Percentiles rank a stretch among this genome's conserved stretches.
Evolutionary conservation across 2,888 invertebrate genomes (phyloP).

Genomic region (Lasioglossum leucozonium): DNA sequence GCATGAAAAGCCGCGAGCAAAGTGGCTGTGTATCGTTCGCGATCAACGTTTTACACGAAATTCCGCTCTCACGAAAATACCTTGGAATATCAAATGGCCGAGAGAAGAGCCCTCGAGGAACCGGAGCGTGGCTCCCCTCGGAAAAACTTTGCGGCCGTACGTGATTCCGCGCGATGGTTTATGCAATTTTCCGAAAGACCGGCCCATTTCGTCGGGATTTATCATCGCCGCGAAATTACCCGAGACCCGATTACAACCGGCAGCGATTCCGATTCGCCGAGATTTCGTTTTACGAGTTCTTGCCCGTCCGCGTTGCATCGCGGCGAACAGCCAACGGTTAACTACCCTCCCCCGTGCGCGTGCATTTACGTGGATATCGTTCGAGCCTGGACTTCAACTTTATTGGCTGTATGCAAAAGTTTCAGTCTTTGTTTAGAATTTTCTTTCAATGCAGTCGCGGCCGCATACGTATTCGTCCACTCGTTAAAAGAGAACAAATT

Average conservation of each 20-base stretch:
- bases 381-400: background rate
- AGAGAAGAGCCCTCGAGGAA: conserved; percentile 36
- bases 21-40: conserved; percentile 32
- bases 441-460: background rate
- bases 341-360: background rate
- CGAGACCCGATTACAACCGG: conserved; percentile 3
- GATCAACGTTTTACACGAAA: conserved; percentile 51
- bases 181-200: conserved; percentile 15
- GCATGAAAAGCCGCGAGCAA: conserved; percentile 34
- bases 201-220: conserved; percentile 1
- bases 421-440: background rate
- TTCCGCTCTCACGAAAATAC: conserved; percentile 38
- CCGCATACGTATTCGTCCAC: background rate
- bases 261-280: background rate
- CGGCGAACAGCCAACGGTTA: background rate
- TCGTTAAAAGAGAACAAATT: background rate
- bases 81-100: conserved; percentile 46
- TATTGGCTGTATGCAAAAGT: background rate
- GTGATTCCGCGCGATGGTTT: conserved; percentile 14
- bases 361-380: too few relatives aligned
- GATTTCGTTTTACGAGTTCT: conserved; percentile 4
- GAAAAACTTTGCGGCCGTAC: conserved; percentile 27
- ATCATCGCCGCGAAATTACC: conserved; percentile 17
- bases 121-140: conserved; percentile 32
- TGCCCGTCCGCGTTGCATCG: background rate